A percentile compares a stretch with the other conserved stretches of the same genome.
Evolutionary conservation across 1,140 invertebrate genomes (phyloP).

Genomic region (Bombyx mandarina): DNA sequence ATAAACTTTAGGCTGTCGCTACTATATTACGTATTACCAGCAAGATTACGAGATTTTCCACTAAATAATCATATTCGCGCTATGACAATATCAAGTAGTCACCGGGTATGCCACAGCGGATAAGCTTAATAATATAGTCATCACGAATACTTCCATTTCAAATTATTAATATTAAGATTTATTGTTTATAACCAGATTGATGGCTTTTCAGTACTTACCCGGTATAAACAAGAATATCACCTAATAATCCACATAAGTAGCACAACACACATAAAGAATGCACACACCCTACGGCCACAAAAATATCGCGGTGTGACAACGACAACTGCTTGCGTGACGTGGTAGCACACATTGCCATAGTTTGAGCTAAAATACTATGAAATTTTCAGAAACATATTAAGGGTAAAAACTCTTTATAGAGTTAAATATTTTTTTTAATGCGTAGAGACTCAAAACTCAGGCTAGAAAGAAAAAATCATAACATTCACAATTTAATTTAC

Average conservation of each 20-base stretch:
- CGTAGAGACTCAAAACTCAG: too few relatives aligned
- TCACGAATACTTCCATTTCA: neutral
- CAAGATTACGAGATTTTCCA: conserved; percentile 24
- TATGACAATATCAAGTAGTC: conserved; percentile 42
- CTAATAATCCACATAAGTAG: conserved; percentile 71
- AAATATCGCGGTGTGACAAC: conserved; percentile 68
- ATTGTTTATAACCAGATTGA: neutral
- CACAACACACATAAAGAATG: conserved; percentile 69
- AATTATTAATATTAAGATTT: neutral
- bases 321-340: conserved; percentile 66
- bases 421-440: too few relatives aligned
- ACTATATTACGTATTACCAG: too few relatives aligned
- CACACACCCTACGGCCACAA: conserved; percentile 69
- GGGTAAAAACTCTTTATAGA: too few relatives aligned
- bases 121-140: neutral
- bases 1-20: too few relatives aligned
- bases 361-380: too few relatives aligned
- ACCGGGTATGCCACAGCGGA: conserved; percentile 24
- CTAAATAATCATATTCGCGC: conserved; percentile 30
- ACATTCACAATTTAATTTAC: too few relatives aligned
- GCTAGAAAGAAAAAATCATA: too few relatives aligned
- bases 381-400: too few relatives aligned
- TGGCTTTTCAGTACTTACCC: conserved; percentile 41
- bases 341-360: conserved; percentile 47
- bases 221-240: conserved; percentile 65